Percentiles rank a stretch among this genome's conserved stretches.
Evolutionary conservation across 2,888 invertebrate species (phyloP).

Genomic region (Priocnemis perturbator): DNA sequence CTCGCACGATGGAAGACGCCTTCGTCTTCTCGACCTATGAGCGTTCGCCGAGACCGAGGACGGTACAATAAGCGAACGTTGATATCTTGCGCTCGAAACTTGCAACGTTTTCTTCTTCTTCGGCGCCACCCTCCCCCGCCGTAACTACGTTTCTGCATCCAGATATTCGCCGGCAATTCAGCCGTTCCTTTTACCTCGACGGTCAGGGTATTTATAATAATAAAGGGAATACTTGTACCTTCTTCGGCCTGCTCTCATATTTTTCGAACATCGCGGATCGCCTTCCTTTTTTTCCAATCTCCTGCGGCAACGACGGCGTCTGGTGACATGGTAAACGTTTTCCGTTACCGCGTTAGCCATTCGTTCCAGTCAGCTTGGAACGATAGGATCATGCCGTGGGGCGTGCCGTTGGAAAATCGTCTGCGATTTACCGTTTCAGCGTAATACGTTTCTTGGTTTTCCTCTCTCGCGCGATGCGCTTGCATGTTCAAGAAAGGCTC

Average conservation of each 20-base stretch:
- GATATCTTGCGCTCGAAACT: slow-evolving; percentile 47
- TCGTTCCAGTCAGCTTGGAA: no score
- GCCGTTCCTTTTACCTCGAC: no score
- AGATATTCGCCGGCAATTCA: no score
- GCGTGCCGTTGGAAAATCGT: no score
- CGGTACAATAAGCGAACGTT: slow-evolving; percentile 48
- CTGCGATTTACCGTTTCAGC: no score
- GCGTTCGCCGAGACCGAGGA: slow-evolving; percentile 28
- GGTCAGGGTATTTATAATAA: no score
- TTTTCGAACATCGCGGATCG: not conserved
- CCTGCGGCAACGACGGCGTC: no score
- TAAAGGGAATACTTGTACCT: not conserved
- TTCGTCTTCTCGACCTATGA: slow-evolving; percentile 35
- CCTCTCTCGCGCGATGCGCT: slow-evolving; percentile 18
- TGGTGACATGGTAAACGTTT: no score
- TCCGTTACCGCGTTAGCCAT: no score
- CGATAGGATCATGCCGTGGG: no score
- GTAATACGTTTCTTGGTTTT: not conserved
- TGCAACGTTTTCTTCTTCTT: slow-evolving; percentile 1
- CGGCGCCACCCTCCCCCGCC: not conserved
- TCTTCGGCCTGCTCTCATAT: slow-evolving; percentile 1
- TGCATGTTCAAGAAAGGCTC: no score
- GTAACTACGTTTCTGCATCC: no score
- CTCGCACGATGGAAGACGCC: slow-evolving; percentile 49
- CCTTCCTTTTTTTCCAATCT: not conserved